Percentiles rank a stretch among this genome's conserved stretches.
Conservation (phyloP, 2,113 vertebrate genomes). For the Tetrao urogallus region DNA sequence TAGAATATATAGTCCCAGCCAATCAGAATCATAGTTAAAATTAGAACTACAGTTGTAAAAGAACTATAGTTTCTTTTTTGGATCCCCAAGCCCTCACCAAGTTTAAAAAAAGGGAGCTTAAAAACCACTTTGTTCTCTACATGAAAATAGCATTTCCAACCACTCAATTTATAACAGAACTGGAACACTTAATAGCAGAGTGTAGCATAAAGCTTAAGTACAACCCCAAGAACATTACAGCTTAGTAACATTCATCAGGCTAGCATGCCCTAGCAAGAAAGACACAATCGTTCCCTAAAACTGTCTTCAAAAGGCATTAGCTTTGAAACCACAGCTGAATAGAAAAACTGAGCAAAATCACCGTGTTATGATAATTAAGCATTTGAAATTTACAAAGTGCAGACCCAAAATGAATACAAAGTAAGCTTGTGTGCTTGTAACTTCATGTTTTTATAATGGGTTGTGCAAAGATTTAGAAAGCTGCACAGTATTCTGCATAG, state of each 20-base stretch:
- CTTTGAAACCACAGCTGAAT: not conserved
- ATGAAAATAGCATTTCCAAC: not conserved
- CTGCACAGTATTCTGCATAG: rapidly evolving
- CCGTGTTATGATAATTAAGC: not conserved
- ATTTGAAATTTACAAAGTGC: not conserved
- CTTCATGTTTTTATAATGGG: not conserved
- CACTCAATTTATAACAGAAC: not conserved
- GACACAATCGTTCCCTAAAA: not conserved
- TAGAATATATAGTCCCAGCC: not conserved
- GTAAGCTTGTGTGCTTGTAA: not conserved
- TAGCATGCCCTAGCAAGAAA: not conserved
- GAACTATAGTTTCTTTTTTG: not conserved
- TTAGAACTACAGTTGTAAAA: not conserved
- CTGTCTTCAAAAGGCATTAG: not conserved
- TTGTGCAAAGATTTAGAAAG: not conserved
- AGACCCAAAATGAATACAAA: not conserved
- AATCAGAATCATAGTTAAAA: not conserved
- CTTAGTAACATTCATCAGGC: not conserved
- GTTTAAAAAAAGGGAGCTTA: not conserved
- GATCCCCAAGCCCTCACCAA: rapidly evolving
- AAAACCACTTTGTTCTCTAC: not conserved
- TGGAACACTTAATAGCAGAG: not conserved
- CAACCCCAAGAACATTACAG: not conserved
- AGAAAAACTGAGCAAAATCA: not conserved
- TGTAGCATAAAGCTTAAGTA: not conserved